Base-by-base conservation (phyloP, 2,113 vertebrate genomes). In the Scomber japonicus region DNA sequence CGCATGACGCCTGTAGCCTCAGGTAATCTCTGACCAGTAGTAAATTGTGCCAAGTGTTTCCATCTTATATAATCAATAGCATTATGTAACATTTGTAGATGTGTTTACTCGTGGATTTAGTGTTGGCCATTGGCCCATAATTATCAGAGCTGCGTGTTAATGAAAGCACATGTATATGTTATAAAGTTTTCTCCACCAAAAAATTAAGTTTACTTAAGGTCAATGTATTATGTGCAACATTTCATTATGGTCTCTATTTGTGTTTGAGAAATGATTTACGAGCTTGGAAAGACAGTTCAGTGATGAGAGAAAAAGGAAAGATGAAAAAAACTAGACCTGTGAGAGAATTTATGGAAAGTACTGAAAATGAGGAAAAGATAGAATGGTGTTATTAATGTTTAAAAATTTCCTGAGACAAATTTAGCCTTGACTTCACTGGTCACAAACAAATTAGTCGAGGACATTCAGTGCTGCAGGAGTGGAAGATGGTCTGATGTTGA, bases 401-500 rank as follows among this genome's bases (percentile, higher is more conserved):
- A 31, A 67, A 63, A 73, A 66, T 82, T 71, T 89, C 59, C 78
- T 11, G 40, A 88, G 78, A 69, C 48, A 84, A 85, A 89, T 82
- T 87, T 80, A 88, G 78, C 87, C 56, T 79, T 55, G 81, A 77
- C 68, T 82, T 78, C 19, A 51, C 65, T 81, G 75, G 51, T 81
- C 64, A 35, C 78, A 71, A 66, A 75, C 64, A 85, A 75, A 83
- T 72, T 54, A 70, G 82, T 65, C 14, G 6, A 80, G 87, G 71
- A 89, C 75, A 46, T 61, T 24, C 56, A 63, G 50, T 46, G 86
- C 88, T 40, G 54, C 69, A 80, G 85, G 90, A 86, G 5, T 31
- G 48, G 81, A 84, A 85, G 83, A 85, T 78, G 81, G 79, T 85
- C 75, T 80, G 45, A 82, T 83, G 87, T 35, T 86, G 84, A 80